Evolutionary conservation across 2,797 vertebrate genomes (phyloP).

Genomic region (Lophius americanus): DNA sequence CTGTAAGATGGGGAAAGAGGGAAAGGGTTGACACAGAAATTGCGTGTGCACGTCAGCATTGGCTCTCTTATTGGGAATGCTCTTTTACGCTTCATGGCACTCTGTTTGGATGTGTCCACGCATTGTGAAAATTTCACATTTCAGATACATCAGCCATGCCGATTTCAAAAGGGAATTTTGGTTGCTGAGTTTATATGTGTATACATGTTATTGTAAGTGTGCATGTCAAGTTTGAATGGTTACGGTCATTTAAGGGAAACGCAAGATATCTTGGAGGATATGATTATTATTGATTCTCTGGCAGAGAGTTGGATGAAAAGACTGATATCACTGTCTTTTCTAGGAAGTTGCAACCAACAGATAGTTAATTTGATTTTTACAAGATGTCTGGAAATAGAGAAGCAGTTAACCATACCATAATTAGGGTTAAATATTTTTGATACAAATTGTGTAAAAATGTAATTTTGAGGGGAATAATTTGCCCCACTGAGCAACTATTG

Average conservation of each 20-base stretch:
- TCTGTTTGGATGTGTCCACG: slow-evolving; percentile 21
- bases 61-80: slow-evolving; percentile 33
- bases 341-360: neutral
- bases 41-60: slow-evolving; percentile 40
- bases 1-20: slow-evolving; percentile 37
- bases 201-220: slow-evolving; percentile 4
- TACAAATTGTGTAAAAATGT: too few species aligned
- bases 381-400: neutral
- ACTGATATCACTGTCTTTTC: neutral
- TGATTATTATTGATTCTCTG: neutral
- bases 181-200: slow-evolving; percentile 15
- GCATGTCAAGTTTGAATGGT: slow-evolving; percentile 5
- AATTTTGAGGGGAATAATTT: too few species aligned
- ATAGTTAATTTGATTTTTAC: neutral
- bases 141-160: slow-evolving; percentile 39
- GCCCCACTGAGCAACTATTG: too few species aligned
- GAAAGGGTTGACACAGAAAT: slow-evolving; percentile 49
- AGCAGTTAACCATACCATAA: too few species aligned
- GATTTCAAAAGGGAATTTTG: slow-evolving; percentile 26
- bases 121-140: slow-evolving; percentile 44
- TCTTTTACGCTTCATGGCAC: slow-evolving; percentile 35
- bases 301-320: neutral
- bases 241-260: too few species aligned
- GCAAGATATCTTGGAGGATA: neutral
- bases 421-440: too few species aligned